Conservation (phyloP, 1,140 invertebrate genomes). For the Sogatella furcifera region DNA sequence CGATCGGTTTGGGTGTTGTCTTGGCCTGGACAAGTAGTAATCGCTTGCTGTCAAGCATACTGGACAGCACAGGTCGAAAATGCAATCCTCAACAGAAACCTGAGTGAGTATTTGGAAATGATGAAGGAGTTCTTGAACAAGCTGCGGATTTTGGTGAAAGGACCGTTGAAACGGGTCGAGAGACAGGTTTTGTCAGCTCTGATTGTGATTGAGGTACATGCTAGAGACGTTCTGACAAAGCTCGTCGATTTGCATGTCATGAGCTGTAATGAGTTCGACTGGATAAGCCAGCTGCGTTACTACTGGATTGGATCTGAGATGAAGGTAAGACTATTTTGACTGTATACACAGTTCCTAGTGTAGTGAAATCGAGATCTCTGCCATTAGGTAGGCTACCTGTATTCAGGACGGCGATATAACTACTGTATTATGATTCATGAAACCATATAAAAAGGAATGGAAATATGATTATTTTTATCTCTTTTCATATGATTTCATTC, state of each 20-base stretch:
- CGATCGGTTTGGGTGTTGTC: conserved; percentile 56
- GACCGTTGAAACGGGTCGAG: conserved; percentile 53
- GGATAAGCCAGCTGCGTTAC: conserved; percentile 65
- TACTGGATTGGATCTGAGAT: conserved; percentile 15
- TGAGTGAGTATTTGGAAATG: conserved; percentile 36
- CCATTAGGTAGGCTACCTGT: too few relatives aligned
- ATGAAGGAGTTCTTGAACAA: conserved; percentile 36
- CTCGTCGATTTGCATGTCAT: conserved; percentile 48
- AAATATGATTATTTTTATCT: too few relatives aligned
- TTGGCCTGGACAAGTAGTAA: conserved; percentile 68
- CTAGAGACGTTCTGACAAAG: conserved; percentile 49
- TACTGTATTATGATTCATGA: too few relatives aligned
- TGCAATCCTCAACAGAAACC: conserved; percentile 35
- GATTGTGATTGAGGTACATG: conserved; percentile 60
- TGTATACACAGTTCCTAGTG: too few relatives aligned
- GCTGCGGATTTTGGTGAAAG: conserved; percentile 45
- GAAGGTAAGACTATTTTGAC: background rate
- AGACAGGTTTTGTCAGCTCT: conserved; percentile 47
- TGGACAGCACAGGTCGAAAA: conserved; percentile 50
- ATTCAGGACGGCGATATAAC: too few relatives aligned
- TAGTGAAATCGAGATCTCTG: too few relatives aligned
- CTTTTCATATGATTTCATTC: too few relatives aligned
- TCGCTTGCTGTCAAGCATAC: conserved; percentile 48
- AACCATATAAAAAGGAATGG: too few relatives aligned
- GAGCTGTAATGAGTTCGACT: conserved; percentile 62